phyloP scores from a whole-genome alignment of 2,888 invertebrate genomes.

The Ptychoptera contaminata region DNA sequence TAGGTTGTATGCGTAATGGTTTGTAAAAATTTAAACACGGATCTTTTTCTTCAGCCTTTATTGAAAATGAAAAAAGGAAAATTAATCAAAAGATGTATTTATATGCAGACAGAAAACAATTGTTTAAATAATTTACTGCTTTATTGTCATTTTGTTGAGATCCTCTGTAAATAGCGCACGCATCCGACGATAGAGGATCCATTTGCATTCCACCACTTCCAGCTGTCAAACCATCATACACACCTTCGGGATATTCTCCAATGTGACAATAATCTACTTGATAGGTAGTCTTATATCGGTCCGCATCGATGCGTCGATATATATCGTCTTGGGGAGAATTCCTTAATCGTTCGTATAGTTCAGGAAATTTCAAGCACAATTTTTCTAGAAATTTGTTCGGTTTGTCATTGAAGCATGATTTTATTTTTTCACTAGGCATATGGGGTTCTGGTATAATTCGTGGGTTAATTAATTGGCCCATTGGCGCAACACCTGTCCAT shows the following conservation, averaged over 20 bases:
- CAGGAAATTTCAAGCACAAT: slow-evolving; percentile 34
- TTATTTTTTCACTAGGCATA: slow-evolving; percentile 10
- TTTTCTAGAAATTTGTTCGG: slow-evolving; percentile 27
- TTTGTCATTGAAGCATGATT: slow-evolving; percentile 18
- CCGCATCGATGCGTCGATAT: slow-evolving; percentile 33
- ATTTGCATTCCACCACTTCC: not conserved
- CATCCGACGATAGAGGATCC: not conserved
- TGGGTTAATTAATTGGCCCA: slow-evolving; percentile 22
- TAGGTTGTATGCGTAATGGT: not conserved
- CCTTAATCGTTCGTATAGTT: slow-evolving; percentile 37
- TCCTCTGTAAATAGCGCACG: not conserved
- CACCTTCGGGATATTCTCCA: slow-evolving; percentile 24
- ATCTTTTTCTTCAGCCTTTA: not conserved
- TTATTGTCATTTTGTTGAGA: not conserved
- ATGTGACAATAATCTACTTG: slow-evolving; percentile 36
- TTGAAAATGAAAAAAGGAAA: not conserved
- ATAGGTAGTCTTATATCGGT: slow-evolving; percentile 40
- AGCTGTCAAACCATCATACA: slow-evolving; percentile 18
- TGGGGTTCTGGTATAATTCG: slow-evolving; percentile 20
- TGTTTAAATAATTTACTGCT: not conserved
- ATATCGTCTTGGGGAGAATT: slow-evolving; percentile 34
- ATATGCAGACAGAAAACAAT: not conserved
- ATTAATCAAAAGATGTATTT: too few species aligned
- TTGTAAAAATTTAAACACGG: not conserved
- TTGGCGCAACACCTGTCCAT: slow-evolving; percentile 27